Percentiles rank a stretch among this genome's conserved stretches.
phyloP scores from a whole-genome alignment of 2,797 vertebrate species.

The Catamblyrhynchus diadema region DNA sequence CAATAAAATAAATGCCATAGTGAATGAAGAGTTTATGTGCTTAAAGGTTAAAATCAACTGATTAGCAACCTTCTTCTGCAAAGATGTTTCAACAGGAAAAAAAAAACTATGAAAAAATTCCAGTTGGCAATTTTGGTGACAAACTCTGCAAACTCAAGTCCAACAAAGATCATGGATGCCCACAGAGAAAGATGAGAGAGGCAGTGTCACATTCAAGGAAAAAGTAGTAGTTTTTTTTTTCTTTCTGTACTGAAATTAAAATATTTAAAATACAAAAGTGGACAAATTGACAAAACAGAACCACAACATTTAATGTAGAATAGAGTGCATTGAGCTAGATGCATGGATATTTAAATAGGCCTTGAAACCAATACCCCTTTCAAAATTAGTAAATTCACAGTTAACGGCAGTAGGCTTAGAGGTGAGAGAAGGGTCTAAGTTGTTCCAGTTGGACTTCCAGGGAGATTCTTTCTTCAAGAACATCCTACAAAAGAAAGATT shows the following conservation, averaged over 20 bases:
- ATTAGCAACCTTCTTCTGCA: constrained; percentile 33
- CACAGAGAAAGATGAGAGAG: constrained; percentile 27
- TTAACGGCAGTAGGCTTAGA: constrained; percentile 85
- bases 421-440: constrained; percentile 97
- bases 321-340: constrained; percentile 75
- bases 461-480: constrained; percentile 98
- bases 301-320: constrained; percentile 74
- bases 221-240: constrained; percentile 18
- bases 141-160: constrained; percentile 46
- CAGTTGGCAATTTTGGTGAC: constrained; percentile 47
- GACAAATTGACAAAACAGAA: constrained; percentile 77
- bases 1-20: constrained; percentile 21
- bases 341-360: constrained; percentile 74
- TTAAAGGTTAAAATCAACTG: constrained; percentile 19
- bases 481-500: constrained; percentile 83
- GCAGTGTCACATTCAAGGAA: constrained; percentile 69
- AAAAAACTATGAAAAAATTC: constrained; percentile 12
- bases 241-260: constrained; percentile 78
- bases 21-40: neutral
- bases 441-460: constrained; percentile 99
- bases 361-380: constrained; percentile 72
- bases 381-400: constrained; percentile 77
- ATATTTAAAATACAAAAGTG: constrained; percentile 80
- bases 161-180: neutral
- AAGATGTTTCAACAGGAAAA: constrained; percentile 28